Evolutionary conservation across 1,140 invertebrate genomes (phyloP).

Genomic region (Drosophila rufa): DNA sequence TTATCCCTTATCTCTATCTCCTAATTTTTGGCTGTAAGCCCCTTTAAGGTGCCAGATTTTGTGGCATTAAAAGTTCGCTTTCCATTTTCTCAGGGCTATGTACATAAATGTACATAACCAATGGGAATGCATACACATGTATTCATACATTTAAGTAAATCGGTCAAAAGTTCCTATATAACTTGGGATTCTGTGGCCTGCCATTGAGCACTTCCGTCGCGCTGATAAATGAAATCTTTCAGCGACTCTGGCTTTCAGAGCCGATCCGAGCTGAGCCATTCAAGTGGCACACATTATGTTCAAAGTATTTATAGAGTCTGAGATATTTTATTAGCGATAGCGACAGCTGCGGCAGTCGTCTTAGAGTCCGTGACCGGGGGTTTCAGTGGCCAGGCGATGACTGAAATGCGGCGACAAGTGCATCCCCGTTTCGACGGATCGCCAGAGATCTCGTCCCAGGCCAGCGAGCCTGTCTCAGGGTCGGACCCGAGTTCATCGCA

Average conservation of each 20-base stretch:
- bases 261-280: slow-evolving; percentile 35
- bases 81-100: slow-evolving; percentile 15
- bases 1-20: slow-evolving; percentile 48
- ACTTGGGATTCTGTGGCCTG: slow-evolving; percentile 6
- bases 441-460: background rate
- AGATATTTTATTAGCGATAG: slow-evolving; percentile 75
- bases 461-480: slow-evolving; percentile 15
- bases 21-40: slow-evolving; percentile 67
- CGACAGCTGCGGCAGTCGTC: slow-evolving; percentile 34
- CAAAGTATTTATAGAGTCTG: slow-evolving; percentile 65
- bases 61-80: slow-evolving; percentile 50
- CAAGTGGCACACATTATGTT: slow-evolving; percentile 65
- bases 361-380: background rate
- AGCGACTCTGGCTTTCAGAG: slow-evolving; percentile 24
- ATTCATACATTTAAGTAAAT: slow-evolving; percentile 28
- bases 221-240: slow-evolving; percentile 71
- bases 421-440: slow-evolving; percentile 13
- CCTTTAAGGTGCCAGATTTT: slow-evolving; percentile 64
- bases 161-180: slow-evolving; percentile 63
- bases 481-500: slow-evolving; percentile 37
- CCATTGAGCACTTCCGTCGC: slow-evolving; percentile 66
- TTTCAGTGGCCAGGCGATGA: slow-evolving; percentile 27
- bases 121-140: slow-evolving; percentile 3
- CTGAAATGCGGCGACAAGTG: slow-evolving; percentile 35
- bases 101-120: background rate